Conservation (phyloP, 2,113 vertebrate genomes). For the Plectropomus leopardus region DNA sequence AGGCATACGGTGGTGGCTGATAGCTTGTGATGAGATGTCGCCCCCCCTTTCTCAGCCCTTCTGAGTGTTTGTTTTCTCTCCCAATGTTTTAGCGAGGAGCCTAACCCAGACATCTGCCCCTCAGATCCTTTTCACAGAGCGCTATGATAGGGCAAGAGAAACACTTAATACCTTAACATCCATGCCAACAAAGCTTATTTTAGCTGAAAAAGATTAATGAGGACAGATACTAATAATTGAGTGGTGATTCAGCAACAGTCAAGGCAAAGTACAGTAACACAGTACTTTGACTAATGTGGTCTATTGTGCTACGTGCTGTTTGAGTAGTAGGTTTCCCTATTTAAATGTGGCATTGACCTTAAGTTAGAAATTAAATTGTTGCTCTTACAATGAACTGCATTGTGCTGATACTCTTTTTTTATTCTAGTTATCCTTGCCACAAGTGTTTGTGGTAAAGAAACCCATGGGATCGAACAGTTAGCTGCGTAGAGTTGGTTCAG, state of each 20-base stretch:
- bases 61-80: constrained; percentile 74
- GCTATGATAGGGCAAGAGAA: neutral
- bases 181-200: neutral
- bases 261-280: neutral
- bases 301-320: constrained; percentile 17
- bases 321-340: constrained; percentile 14
- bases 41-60: constrained; percentile 56
- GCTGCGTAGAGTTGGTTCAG: neutral
- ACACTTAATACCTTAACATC: neutral
- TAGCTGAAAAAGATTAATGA: neutral
- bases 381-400: constrained; percentile 6
- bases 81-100: constrained; percentile 59
- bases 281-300: neutral
- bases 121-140: constrained; percentile 23
- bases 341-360: constrained; percentile 26
- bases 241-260: neutral
- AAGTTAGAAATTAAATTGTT: constrained; percentile 36
- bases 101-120: constrained; percentile 64
- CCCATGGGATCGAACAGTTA: constrained; percentile 23
- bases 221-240: neutral
- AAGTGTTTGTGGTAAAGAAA: constrained; percentile 6
- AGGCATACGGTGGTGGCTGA: constrained; percentile 65
- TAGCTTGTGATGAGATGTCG: constrained; percentile 59
- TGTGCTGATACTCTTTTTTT: constrained; percentile 23
- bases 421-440: constrained; percentile 23